Evolutionary conservation across 1,140 invertebrate species (phyloP).

Genomic region (Sarcophaga bullata): DNA sequence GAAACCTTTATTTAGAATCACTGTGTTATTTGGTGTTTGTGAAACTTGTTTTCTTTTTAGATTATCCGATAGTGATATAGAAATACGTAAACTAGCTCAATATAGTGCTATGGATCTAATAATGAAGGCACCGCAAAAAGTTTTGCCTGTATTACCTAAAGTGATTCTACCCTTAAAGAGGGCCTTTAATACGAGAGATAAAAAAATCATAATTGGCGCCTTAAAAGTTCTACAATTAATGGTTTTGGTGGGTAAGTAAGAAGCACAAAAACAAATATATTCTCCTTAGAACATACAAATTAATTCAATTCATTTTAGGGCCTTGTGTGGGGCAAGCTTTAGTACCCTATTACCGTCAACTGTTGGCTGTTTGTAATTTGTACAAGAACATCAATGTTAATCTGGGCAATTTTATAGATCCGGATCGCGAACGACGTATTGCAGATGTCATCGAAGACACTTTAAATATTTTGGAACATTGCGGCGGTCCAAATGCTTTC

Average conservation of each 20-base stretch:
- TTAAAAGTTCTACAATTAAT: constrained; percentile 82
- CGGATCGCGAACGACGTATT: constrained; percentile 83
- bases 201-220: constrained; percentile 78
- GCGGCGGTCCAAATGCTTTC: constrained; percentile 92
- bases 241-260: constrained; percentile 76
- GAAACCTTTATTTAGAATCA: neutral
- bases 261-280: neutral
- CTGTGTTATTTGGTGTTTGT: neutral
- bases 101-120: constrained; percentile 60
- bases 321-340: constrained; percentile 79
- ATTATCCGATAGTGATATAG: constrained; percentile 54
- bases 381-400: constrained; percentile 89
- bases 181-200: constrained; percentile 81
- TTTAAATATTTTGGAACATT: constrained; percentile 86
- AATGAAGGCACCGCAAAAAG: constrained; percentile 85
- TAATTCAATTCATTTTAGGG: constrained; percentile 46
- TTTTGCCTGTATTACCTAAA: constrained; percentile 90
- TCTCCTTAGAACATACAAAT: constrained; percentile 3
- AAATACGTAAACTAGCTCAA: constrained; percentile 54
- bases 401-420: constrained; percentile 81
- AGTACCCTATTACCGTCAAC: constrained; percentile 93
- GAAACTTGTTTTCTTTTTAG: constrained; percentile 39
- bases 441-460: constrained; percentile 93
- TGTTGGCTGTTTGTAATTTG: constrained; percentile 88
- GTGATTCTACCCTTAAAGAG: constrained; percentile 94